A percentile compares a stretch with the other conserved stretches of the same genome.
These are phyloP conservation scores for Tupiocoris notatus DNA, from an alignment of 2,888 invertebrate species.

Conservation along the genomic window DNA sequence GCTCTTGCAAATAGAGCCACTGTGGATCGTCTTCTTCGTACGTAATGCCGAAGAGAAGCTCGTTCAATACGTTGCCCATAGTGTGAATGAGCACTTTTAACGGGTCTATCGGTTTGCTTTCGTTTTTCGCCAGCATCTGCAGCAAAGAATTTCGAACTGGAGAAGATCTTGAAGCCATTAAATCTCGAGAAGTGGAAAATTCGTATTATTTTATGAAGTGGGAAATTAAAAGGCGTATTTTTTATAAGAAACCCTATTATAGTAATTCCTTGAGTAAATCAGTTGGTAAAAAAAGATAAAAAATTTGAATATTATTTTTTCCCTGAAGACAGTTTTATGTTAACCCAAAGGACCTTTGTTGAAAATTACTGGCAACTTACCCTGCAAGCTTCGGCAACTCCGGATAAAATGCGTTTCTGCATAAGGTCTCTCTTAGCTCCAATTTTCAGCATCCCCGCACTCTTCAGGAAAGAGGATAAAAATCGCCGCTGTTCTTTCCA, in stretches of 20 bases:
- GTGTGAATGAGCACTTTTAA: slow-evolving; percentile 57
- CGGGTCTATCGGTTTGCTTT: slow-evolving; percentile 56
- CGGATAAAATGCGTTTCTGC: slow-evolving; percentile 64
- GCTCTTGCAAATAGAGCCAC: slow-evolving; percentile 73
- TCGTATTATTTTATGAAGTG: too few species aligned
- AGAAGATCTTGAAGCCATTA: too few species aligned
- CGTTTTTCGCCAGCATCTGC: slow-evolving; percentile 21
- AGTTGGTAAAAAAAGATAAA: too few species aligned
- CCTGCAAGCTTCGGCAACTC: slow-evolving; percentile 63
- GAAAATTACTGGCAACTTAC: too few species aligned
- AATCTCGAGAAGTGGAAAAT: too few species aligned
- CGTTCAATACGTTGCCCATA: slow-evolving; percentile 74
- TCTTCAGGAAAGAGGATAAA: slow-evolving; percentile 68
- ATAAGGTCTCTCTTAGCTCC: slow-evolving; percentile 63
- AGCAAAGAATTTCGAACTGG: neutral
- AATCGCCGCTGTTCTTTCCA: slow-evolving; percentile 83
- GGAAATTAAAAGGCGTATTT: too few species aligned
- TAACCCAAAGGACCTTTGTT: too few species aligned
- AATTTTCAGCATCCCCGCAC: slow-evolving; percentile 69
- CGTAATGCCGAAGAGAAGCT: slow-evolving; percentile 72
- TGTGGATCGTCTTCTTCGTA: slow-evolving; percentile 68
- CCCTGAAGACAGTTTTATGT: too few species aligned
- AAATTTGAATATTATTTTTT: too few species aligned
- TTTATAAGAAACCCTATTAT: too few species aligned
- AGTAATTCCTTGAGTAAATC: too few species aligned